Evolutionary conservation across 2,113 vertebrate genomes (phyloP).

Genomic region (Onychostoma macrolepis): DNA sequence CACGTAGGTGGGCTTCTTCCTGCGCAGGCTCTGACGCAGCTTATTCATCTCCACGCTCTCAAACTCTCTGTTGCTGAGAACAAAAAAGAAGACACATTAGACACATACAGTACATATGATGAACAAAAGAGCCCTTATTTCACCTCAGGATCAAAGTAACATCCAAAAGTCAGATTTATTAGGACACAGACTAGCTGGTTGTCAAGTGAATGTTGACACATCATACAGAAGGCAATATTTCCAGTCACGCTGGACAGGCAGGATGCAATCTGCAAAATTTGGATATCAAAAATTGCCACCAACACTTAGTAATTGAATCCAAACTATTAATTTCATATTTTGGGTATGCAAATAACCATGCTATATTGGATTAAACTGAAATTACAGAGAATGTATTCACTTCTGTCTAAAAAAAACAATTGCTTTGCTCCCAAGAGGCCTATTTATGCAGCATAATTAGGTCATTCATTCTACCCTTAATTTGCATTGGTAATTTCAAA

Average conservation of each 20-base stretch:
- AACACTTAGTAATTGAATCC: not conserved
- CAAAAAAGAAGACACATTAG: not conserved
- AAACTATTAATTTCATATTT: not conserved
- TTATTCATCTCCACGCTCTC: slow-evolving; percentile 92
- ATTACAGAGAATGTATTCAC: not conserved
- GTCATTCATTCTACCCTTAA: slow-evolving; percentile 59
- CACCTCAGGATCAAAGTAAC: not conserved
- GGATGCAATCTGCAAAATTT: not conserved
- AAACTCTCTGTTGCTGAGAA: slow-evolving; percentile 74
- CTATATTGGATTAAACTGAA: not conserved
- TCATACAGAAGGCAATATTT: not conserved
- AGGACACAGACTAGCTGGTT: not conserved
- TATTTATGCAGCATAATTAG: slow-evolving; percentile 64
- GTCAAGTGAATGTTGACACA: not conserved
- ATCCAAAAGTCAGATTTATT: not conserved
- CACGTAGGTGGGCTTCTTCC: slow-evolving; percentile 89
- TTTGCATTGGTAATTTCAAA: slow-evolving; percentile 67
- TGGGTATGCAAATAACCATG: not conserved
- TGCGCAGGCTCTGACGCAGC: slow-evolving; percentile 89
- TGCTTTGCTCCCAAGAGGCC: slow-evolving; percentile 2
- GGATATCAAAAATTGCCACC: not conserved
- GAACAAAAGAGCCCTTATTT: not conserved
- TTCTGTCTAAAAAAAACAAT: not conserved
- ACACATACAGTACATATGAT: not conserved
- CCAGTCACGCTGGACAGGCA: not conserved